A percentile compares a stretch with the other conserved stretches of the same genome.
Evolutionary conservation across 2,888 invertebrate genomes (phyloP).

Genomic region (Eumerus sabulonum): DNA sequence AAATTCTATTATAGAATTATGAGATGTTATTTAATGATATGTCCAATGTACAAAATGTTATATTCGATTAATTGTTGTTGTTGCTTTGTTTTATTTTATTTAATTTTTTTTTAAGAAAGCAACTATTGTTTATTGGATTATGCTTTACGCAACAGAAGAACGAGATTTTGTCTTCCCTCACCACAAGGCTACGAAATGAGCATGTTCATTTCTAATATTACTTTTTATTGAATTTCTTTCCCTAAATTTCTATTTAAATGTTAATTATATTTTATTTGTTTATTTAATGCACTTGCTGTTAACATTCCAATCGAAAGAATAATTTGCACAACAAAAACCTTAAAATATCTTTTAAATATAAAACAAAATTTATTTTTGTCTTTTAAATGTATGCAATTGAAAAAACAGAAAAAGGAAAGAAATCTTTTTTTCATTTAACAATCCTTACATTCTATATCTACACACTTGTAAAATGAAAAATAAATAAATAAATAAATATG

Average conservation of each 20-base stretch:
- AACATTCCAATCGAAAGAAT: slow-evolving; percentile 57
- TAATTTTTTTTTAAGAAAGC: slow-evolving; percentile 9
- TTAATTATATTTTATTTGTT: slow-evolving; percentile 46
- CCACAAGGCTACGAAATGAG: slow-evolving; percentile 3
- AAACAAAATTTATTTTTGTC: slow-evolving; percentile 18
- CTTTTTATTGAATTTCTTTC: slow-evolving; percentile 32
- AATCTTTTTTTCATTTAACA: neutral
- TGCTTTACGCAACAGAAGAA: slow-evolving; percentile 36
- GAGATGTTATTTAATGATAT: slow-evolving; percentile 67
- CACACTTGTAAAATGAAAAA: slow-evolving; percentile 4
- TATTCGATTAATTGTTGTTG: slow-evolving; percentile 45
- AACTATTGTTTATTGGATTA: slow-evolving; percentile 6
- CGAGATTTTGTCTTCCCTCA: slow-evolving; percentile 7
- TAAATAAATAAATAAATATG: too few species aligned
- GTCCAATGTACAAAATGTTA: slow-evolving; percentile 68
- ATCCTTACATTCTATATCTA: slow-evolving; percentile 12
- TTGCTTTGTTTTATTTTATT: slow-evolving; percentile 6
- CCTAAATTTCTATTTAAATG: slow-evolving; percentile 41
- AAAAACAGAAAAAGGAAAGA: slow-evolving; percentile 20
- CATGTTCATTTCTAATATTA: neutral
- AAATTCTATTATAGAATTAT: slow-evolving; percentile 48
- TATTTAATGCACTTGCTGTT: slow-evolving; percentile 70
- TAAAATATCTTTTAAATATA: slow-evolving; percentile 5
- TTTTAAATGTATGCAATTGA: slow-evolving; percentile 25
- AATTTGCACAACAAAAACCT: slow-evolving; percentile 31